A percentile compares a stretch with the other conserved stretches of the same genome.
phyloP scores from a whole-genome alignment of 2,113 vertebrate species.

The Butorides virescens region DNA sequence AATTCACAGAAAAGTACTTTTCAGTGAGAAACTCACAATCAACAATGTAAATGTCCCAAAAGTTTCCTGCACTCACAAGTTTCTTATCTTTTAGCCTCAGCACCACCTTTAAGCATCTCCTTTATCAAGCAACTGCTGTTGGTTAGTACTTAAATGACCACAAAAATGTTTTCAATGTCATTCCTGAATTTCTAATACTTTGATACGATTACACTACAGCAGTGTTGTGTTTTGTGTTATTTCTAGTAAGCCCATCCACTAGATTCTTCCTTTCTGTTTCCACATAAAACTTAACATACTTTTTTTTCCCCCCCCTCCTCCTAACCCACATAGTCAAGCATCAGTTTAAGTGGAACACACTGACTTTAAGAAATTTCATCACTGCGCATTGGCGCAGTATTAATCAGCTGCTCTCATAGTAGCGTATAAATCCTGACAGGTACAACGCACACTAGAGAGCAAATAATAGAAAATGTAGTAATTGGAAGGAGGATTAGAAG shows the following conservation, averaged over 20 bases:
- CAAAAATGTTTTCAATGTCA: background rate
- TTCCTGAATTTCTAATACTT: background rate
- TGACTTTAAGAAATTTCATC: background rate
- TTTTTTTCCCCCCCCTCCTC: rapidly evolving
- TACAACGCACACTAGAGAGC: background rate
- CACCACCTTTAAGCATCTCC: background rate
- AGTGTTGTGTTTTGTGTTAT: background rate
- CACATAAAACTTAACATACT: background rate
- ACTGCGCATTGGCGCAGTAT: background rate
- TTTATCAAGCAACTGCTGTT: background rate
- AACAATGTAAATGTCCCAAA: background rate
- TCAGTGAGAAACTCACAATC: background rate
- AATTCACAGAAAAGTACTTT: background rate
- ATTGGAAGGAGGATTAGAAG: background rate
- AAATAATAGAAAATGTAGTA: background rate
- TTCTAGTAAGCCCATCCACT: background rate
- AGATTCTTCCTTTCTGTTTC: background rate
- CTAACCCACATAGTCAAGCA: background rate
- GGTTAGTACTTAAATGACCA: background rate
- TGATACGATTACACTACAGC: background rate
- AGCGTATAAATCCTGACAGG: background rate
- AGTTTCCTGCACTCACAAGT: background rate
- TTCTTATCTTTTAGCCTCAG: background rate
- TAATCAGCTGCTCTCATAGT: background rate
- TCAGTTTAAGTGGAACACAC: background rate